Evolutionary conservation across 1,140 invertebrate genomes (phyloP).

Genomic region (Argopecten irradians): DNA sequence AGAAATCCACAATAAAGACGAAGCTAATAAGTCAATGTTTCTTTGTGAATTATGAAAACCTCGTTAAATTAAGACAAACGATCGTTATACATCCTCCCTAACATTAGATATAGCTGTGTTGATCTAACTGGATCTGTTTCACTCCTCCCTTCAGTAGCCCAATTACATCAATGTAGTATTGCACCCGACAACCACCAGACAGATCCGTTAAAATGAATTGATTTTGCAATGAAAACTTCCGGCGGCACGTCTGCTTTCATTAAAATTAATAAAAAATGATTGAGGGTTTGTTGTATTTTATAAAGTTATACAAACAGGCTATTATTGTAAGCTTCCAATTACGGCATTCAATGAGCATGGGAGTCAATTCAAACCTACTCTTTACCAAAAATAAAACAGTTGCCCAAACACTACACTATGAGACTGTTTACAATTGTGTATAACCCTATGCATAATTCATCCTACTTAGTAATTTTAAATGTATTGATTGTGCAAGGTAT

Average conservation of each 20-base stretch:
- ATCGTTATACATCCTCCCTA: not conserved
- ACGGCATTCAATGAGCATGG: not conserved
- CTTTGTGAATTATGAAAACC: not conserved
- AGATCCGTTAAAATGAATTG: not conserved
- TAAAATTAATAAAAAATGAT: conserved; percentile 22
- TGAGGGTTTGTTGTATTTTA: not conserved
- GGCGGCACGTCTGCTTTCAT: not conserved
- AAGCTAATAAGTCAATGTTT: not conserved
- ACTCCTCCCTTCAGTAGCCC: not conserved
- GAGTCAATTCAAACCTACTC: not conserved
- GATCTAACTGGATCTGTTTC: not conserved
- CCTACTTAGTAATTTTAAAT: conserved; percentile 19
- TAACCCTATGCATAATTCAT: not conserved
- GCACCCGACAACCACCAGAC: not conserved
- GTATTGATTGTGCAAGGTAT: conserved; percentile 8
- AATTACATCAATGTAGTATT: not conserved
- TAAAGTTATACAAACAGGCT: not conserved
- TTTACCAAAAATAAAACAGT: not conserved
- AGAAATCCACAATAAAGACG: not conserved
- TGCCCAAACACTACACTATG: not conserved
- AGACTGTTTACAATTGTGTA: conserved; percentile 17
- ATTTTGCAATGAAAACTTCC: conserved; percentile 8
- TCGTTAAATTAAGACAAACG: not conserved
- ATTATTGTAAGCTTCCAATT: not conserved
- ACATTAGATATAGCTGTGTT: no score